Conservation (phyloP, 2,797 vertebrate genomes). For the Eutrigla gurnardus region DNA sequence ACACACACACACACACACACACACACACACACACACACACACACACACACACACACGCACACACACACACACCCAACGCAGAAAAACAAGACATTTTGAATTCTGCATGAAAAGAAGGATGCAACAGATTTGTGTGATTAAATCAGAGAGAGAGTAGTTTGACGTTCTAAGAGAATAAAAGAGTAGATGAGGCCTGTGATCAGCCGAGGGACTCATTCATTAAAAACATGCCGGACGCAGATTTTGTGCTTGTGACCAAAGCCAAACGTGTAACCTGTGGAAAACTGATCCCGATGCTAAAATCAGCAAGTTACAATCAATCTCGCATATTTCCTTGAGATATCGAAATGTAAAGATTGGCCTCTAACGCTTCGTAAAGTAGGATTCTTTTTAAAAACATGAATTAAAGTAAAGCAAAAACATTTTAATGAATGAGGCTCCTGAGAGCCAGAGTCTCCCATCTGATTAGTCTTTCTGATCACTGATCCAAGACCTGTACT, state of each 20-base stretch:
- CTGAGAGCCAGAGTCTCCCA: constrained; percentile 23
- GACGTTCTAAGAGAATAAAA: constrained; percentile 59
- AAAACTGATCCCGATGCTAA: constrained; percentile 21
- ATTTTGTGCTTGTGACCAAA: constrained; percentile 67
- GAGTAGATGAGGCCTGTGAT: constrained; percentile 51
- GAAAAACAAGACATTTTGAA: constrained; percentile 21
- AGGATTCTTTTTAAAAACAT: background rate
- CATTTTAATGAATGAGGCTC: constrained; percentile 55
- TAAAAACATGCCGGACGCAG: constrained; percentile 35
- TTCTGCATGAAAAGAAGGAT: constrained; percentile 47
- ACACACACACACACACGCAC: background rate
- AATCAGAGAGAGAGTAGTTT: constrained; percentile 34
- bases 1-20: constrained; percentile 18
- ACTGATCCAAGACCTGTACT: constrained; percentile 17
- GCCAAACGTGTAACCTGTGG: constrained; percentile 26
- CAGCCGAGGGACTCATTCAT: constrained; percentile 53
- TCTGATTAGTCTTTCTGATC: constrained; percentile 10
- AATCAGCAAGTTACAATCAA: constrained; percentile 23
- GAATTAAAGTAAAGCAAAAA: background rate
- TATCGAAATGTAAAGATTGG: constrained; percentile 19
- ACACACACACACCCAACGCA: constrained; percentile 10
- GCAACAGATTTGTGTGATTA: constrained; percentile 40
- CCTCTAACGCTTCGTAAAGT: constrained; percentile 5
- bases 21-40: constrained; percentile 22
- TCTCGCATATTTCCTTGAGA: constrained; percentile 12